Evolutionary conservation across 2,888 invertebrate genomes (phyloP).

Genomic region (Cordilura impudica): DNA sequence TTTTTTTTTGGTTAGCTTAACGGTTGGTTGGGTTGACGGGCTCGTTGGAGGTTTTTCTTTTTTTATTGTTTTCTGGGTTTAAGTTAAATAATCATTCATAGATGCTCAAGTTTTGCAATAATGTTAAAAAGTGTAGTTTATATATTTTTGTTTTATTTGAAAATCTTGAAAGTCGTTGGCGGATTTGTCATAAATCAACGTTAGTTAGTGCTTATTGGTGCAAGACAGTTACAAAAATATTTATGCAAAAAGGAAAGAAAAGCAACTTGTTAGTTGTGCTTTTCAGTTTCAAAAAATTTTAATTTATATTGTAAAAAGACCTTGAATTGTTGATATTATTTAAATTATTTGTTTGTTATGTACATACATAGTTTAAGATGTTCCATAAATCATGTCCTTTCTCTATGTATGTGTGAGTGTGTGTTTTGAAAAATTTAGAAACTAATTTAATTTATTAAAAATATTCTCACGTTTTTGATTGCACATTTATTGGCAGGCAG

Average conservation of each 20-base stretch:
- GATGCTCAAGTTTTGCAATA: slow-evolving; percentile 55
- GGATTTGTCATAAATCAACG: slow-evolving; percentile 56
- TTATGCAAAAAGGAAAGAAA: background rate
- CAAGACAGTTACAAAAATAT: slow-evolving; percentile 44
- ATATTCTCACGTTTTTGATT: background rate
- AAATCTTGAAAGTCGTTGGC: slow-evolving; percentile 44
- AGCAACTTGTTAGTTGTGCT: background rate
- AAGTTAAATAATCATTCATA: slow-evolving; percentile 52
- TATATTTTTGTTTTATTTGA: background rate
- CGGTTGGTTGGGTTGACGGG: background rate
- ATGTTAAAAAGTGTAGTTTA: slow-evolving; percentile 19
- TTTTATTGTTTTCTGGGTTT: background rate
- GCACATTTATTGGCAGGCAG: background rate
- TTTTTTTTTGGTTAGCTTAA: background rate
- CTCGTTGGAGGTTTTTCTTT: background rate
- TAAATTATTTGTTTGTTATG: background rate
- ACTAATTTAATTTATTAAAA: background rate
- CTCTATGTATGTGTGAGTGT: too few relatives aligned
- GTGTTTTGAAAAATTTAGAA: background rate
- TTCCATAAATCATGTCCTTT: background rate
- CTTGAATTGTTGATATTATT: background rate
- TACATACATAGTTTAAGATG: background rate
- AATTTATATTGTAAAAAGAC: slow-evolving; percentile 11
- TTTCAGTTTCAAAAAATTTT: background rate
- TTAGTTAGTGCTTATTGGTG: slow-evolving; percentile 59